phyloP scores from a whole-genome alignment of 1,140 invertebrate genomes.

The Coelopa frigida region DNA sequence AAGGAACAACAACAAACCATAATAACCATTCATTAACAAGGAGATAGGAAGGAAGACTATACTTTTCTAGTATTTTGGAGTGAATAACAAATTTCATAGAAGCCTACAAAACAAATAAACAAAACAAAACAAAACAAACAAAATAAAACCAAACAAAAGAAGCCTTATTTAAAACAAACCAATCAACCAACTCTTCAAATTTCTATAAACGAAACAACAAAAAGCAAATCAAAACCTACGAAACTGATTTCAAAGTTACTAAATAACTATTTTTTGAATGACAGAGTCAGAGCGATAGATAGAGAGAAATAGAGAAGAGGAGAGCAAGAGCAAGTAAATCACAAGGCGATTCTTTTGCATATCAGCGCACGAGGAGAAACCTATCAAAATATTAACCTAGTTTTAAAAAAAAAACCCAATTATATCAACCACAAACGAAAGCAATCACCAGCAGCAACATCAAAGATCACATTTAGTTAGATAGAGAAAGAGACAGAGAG shows the following conservation, averaged over 20 bases:
- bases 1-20: background rate
- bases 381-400: too few species aligned
- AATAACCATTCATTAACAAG: background rate
- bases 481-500: too few species aligned
- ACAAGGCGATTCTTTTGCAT: background rate
- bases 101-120: conserved; percentile 1
- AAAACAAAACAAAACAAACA: background rate
- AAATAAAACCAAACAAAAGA: background rate
- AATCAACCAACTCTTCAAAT: background rate
- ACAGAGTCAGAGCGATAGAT: background rate
- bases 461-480: background rate
- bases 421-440: background rate
- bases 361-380: too few species aligned
- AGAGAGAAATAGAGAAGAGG: background rate
- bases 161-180: background rate
- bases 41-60: background rate
- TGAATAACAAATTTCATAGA: background rate
- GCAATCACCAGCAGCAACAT: background rate
- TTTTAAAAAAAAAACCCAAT: background rate
- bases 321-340: background rate
- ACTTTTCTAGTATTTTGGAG: conserved; percentile 10
- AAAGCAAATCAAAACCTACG: background rate
- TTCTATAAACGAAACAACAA: too few species aligned
- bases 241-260: background rate
- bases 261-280: background rate